Conservation (phyloP, 2,797 vertebrate species). For the Sebastes kiyomatsui region DNA sequence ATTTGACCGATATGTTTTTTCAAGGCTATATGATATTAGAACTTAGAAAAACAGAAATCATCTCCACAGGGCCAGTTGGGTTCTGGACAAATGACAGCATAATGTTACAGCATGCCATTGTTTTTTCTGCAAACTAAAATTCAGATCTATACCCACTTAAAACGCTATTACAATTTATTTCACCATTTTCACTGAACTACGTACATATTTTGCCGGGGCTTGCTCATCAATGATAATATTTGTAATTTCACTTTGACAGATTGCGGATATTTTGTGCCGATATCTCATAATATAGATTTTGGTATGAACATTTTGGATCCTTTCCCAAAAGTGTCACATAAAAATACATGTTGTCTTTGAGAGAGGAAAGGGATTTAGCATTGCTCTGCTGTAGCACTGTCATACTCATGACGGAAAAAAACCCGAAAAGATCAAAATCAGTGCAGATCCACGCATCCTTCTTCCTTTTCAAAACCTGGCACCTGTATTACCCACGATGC, state of each 20-base stretch:
- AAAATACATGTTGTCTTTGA: not conserved
- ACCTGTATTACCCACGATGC: too few species aligned
- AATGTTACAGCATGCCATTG: not conserved
- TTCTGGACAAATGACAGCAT: not conserved
- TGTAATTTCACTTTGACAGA: not conserved
- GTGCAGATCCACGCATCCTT: too few species aligned
- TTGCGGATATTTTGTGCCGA: not conserved
- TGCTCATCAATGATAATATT: not conserved
- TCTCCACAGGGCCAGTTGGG: not conserved
- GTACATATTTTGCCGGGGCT: not conserved
- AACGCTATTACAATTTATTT: rapidly evolving
- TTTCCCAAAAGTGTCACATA: not conserved
- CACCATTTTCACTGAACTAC: not conserved
- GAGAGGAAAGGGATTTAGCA: too few species aligned
- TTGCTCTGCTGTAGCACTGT: too few species aligned
- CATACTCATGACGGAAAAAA: rapidly evolving
- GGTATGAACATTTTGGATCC: not conserved
- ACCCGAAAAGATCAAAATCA: too few species aligned
- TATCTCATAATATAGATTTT: not conserved
- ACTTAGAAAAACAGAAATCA: not conserved
- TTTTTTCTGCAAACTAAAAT: not conserved
- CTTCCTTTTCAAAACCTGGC: too few species aligned
- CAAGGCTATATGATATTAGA: not conserved
- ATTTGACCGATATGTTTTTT: not conserved
- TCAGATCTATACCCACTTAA: not conserved